phyloP scores from a whole-genome alignment of 2,797 vertebrate species.

The Lutra lutra region DNA sequence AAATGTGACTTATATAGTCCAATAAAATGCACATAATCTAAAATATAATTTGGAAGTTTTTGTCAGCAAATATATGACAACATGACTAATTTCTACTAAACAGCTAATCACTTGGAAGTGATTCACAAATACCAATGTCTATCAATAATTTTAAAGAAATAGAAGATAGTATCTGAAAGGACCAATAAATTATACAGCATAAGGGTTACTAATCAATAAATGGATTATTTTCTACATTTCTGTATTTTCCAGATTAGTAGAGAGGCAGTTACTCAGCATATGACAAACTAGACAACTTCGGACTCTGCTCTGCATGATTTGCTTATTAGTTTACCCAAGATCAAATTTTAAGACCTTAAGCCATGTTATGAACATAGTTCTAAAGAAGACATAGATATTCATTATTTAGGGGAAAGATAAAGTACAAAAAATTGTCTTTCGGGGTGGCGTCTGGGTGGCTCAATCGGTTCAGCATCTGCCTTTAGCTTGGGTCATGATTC shows the following conservation, averaged over 20 bases:
- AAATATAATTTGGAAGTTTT: conserved; percentile 41
- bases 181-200: background rate
- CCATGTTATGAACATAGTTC: background rate
- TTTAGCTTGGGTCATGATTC: background rate
- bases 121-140: background rate
- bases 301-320: background rate
- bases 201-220: background rate
- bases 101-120: background rate
- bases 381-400: background rate
- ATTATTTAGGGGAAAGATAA: background rate
- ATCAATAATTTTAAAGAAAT: conserved; percentile 28
- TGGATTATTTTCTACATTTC: background rate
- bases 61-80: conserved; percentile 3
- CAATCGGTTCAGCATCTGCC: background rate
- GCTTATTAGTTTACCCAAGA: background rate
- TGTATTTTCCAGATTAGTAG: background rate
- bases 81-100: background rate
- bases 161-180: background rate
- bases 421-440: background rate
- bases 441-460: background rate
- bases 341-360: background rate
- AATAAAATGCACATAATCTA: conserved; percentile 22
- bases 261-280: background rate
- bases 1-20: conserved; percentile 10
- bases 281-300: background rate